phyloP scores from a whole-genome alignment of 2,113 vertebrate species.

The Vulpes ferrilata region DNA sequence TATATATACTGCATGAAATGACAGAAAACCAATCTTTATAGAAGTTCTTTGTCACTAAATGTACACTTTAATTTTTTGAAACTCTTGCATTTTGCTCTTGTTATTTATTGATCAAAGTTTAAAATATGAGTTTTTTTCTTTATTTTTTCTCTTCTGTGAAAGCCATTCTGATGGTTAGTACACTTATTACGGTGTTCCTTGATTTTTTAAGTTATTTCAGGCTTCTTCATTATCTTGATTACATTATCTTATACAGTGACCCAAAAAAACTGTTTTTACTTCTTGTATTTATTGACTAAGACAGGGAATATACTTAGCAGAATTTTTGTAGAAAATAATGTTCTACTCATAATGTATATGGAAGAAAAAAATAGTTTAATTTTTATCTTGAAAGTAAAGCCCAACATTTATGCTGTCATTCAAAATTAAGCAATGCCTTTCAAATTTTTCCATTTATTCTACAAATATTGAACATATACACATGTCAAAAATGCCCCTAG shows the following conservation, averaged over 20 bases:
- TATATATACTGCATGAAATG: background rate
- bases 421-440: background rate
- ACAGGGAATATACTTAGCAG: conserved; percentile 3
- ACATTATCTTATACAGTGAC: conserved; percentile 80
- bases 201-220: conserved; percentile 81
- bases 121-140: background rate
- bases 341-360: background rate
- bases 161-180: conserved; percentile 40
- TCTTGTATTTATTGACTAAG: conserved; percentile 39
- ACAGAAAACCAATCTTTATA: background rate
- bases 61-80: background rate
- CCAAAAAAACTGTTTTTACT: background rate
- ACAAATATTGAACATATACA: background rate
- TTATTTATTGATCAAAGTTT: background rate
- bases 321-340: background rate
- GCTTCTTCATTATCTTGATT: conserved; percentile 82
- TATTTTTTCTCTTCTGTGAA: background rate
- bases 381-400: background rate
- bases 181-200: conserved; percentile 66
- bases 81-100: background rate
- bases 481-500: background rate
- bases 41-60: background rate
- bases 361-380: background rate
- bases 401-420: background rate
- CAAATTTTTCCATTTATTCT: background rate